Percentiles rank a stretch among this genome's conserved stretches.
phyloP scores from a whole-genome alignment of 2,797 vertebrate species.

The Lateolabrax maculatus region DNA sequence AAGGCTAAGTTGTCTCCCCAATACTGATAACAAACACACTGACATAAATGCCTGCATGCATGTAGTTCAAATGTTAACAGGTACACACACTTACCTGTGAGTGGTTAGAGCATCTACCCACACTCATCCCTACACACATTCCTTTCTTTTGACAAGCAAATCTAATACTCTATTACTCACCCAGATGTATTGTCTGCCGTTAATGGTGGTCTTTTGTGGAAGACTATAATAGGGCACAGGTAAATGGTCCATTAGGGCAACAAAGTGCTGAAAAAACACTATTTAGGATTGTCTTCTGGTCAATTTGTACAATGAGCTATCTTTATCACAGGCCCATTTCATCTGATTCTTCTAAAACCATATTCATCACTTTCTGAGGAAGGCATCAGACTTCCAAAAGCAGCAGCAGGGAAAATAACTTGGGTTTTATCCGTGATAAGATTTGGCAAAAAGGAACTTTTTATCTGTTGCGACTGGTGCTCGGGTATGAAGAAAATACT shows the following conservation, averaged over 20 bases:
- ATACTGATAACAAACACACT: neutral
- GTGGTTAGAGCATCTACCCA: neutral
- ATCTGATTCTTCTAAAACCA: slow-evolving; percentile 15
- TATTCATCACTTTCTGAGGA: slow-evolving; percentile 9
- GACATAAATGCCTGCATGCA: neutral
- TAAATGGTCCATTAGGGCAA: slow-evolving; percentile 63
- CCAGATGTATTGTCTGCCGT: slow-evolving; percentile 40
- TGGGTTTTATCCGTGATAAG: neutral
- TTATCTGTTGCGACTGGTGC: slow-evolving; percentile 1
- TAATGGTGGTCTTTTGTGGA: slow-evolving; percentile 50
- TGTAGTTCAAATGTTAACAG: neutral
- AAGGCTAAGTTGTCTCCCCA: slow-evolving; percentile 8
- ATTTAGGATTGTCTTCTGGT: slow-evolving; percentile 43
- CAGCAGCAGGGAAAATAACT: neutral
- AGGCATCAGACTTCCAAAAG: neutral
- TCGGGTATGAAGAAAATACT: neutral
- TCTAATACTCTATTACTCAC: slow-evolving; percentile 42
- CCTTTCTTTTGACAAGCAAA: slow-evolving; percentile 11
- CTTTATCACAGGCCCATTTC: slow-evolving; percentile 40
- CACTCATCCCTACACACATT: neutral
- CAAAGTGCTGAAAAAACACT: slow-evolving; percentile 46
- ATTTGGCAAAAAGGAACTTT: neutral
- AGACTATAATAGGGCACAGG: slow-evolving; percentile 39
- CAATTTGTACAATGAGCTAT: slow-evolving; percentile 39
- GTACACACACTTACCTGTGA: neutral